Percentiles rank a stretch among this genome's conserved stretches.
phyloP scores from a whole-genome alignment of 2,888 invertebrate species.

The Nysson spinosus region DNA sequence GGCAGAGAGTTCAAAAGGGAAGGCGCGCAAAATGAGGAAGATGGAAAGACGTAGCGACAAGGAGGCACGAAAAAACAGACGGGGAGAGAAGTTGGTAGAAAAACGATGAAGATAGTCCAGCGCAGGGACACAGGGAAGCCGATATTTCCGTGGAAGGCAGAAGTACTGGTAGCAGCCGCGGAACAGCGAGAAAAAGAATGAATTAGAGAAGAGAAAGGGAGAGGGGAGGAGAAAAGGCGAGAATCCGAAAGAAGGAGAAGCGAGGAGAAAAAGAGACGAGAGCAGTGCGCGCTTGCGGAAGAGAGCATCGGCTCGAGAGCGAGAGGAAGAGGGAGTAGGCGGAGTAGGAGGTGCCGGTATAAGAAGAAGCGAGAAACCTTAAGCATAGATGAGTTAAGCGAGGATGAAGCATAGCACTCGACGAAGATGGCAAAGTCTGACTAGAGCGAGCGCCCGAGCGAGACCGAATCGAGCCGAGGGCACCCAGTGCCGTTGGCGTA shows the following conservation, averaged over 20 bases:
- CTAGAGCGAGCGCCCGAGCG: slow-evolving; percentile 57
- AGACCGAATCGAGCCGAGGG: slow-evolving; percentile 61
- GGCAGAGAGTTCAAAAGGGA: slow-evolving; percentile 28
- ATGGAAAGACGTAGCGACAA: slow-evolving; percentile 26
- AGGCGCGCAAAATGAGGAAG: slow-evolving; percentile 13
- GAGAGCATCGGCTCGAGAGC: slow-evolving; percentile 55
- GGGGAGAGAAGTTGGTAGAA: slow-evolving; percentile 1
- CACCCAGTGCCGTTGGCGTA: slow-evolving; percentile 63
- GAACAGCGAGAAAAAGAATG: slow-evolving; percentile 35
- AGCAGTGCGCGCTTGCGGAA: slow-evolving; percentile 58
- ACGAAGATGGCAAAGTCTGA: slow-evolving; percentile 46
- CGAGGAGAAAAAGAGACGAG: slow-evolving; percentile 45
- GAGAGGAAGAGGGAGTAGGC: slow-evolving; percentile 10
- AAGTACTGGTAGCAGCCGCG: slow-evolving; percentile 27
- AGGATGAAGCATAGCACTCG: slow-evolving; percentile 34
- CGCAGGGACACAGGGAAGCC: slow-evolving; percentile 40
- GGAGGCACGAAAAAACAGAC: slow-evolving; percentile 24
- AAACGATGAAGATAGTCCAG: slow-evolving; percentile 19
- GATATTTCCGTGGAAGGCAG: slow-evolving; percentile 41
- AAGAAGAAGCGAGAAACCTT: slow-evolving; percentile 30
- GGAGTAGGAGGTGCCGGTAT: slow-evolving; percentile 11
- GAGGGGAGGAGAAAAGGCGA: slow-evolving; percentile 41
- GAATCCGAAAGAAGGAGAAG: slow-evolving; percentile 47
- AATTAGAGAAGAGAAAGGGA: slow-evolving; percentile 25
- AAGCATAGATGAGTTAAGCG: slow-evolving; percentile 49